Evolutionary conservation across 2,888 invertebrate genomes (phyloP).

Genomic region (Caenorhabditis sp.): DNA sequence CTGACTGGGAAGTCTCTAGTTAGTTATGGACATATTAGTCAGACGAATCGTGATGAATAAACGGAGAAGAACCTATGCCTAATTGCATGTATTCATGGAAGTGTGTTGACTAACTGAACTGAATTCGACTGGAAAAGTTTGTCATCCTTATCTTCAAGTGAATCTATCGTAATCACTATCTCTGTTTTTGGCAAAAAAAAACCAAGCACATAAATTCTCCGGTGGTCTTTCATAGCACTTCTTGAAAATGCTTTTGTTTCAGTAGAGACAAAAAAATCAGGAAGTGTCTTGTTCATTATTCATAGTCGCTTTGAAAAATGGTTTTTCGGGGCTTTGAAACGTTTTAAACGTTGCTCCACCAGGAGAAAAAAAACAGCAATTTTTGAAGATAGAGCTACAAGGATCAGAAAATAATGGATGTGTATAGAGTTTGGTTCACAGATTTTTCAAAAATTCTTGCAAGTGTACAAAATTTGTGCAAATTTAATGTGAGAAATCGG

Average conservation of each 20-base stretch:
- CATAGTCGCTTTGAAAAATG: conserved; percentile 55
- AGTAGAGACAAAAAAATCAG: neutral
- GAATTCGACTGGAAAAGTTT: neutral
- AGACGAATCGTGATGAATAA: conserved; percentile 43
- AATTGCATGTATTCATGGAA: conserved; percentile 55
- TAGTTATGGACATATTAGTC: conserved; percentile 57
- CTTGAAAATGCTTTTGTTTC: neutral
- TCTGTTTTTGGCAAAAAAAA: conserved; percentile 5
- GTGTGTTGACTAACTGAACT: conserved; percentile 18
- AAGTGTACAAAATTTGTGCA: too few relatives aligned
- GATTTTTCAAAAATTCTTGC: too few relatives aligned
- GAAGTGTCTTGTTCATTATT: conserved; percentile 46
- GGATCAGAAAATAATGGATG: neutral
- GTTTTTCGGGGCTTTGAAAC: conserved; percentile 8
- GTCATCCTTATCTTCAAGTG: neutral
- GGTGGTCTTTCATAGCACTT: conserved; percentile 6
- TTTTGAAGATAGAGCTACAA: neutral
- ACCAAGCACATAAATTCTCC: neutral
- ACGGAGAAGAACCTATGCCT: conserved; percentile 22
- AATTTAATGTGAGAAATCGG: too few relatives aligned
- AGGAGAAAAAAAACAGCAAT: neutral
- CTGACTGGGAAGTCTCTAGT: conserved; percentile 29
- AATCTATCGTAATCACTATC: neutral
- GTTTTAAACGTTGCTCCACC: neutral
- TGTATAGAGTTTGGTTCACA: neutral